These are phyloP conservation scores for Nicator chloris DNA, from an alignment of 2,113 vertebrate species.

Conservation along the genomic window DNA sequence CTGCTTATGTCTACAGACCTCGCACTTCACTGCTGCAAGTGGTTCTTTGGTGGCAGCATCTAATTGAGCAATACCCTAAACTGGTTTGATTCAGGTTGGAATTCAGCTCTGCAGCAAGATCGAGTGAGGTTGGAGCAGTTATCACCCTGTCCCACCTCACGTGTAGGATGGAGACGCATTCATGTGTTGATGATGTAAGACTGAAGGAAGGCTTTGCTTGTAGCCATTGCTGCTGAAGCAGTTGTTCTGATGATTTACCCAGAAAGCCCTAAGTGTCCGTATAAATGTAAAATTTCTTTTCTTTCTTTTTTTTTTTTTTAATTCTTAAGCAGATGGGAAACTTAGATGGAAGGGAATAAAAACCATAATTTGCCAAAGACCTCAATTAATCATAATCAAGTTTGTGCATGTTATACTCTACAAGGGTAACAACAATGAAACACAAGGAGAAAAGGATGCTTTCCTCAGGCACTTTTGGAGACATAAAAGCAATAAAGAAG, in stretches of 20 bases:
- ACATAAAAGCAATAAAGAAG: constrained; percentile 67
- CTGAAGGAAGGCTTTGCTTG: neutral
- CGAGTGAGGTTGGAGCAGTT: neutral
- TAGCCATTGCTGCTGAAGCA: neutral
- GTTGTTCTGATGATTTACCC: constrained; percentile 24
- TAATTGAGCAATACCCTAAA: neutral
- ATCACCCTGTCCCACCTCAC: neutral
- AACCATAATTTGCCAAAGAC: constrained; percentile 10
- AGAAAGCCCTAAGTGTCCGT: constrained; percentile 20
- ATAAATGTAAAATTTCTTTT: constrained; percentile 10
- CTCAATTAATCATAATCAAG: constrained; percentile 67
- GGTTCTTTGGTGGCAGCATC: neutral
- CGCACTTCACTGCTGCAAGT: neutral
- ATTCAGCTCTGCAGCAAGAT: neutral
- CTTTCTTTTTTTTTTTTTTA: neutral
- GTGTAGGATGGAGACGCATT: neutral
- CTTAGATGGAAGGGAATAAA: constrained; percentile 41
- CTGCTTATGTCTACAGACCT: neutral
- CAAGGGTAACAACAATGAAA: constrained; percentile 53
- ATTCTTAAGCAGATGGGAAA: constrained; percentile 49
- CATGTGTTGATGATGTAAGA: neutral
- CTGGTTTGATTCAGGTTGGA: neutral
- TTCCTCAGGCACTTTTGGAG: constrained; percentile 66
- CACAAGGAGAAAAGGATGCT: constrained; percentile 51
- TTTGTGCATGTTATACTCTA: constrained; percentile 56